These are phyloP conservation scores for Drosophila mojavensis DNA, from an alignment of 1,140 invertebrate species.

Conservation along the genomic window DNA sequence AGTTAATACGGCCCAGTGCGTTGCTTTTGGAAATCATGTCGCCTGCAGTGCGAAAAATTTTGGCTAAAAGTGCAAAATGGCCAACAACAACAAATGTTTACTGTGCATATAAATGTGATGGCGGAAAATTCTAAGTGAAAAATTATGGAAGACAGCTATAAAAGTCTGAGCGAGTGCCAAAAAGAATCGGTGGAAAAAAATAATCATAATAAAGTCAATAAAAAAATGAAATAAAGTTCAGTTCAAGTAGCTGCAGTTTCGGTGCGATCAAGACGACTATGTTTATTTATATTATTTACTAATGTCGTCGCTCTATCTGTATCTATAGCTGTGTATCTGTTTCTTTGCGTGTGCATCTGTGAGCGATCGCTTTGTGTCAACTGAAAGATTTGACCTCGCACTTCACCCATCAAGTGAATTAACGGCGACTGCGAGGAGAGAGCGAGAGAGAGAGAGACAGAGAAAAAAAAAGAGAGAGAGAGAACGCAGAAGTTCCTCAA, in stretches of 20 bases:
- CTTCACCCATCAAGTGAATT: slow-evolving; percentile 82
- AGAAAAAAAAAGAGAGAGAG: too few relatives aligned
- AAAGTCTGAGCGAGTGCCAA: slow-evolving; percentile 44
- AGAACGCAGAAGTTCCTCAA: slow-evolving; percentile 27
- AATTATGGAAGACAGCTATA: slow-evolving; percentile 45
- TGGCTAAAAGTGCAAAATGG: slow-evolving; percentile 41
- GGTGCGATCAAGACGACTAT: slow-evolving; percentile 8
- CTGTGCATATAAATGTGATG: slow-evolving; percentile 7
- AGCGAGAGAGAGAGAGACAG: too few relatives aligned
- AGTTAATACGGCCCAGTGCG: slow-evolving; percentile 57
- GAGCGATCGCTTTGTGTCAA: slow-evolving; percentile 67
- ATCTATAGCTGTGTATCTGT: slow-evolving; percentile 17
- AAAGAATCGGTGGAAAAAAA: slow-evolving; percentile 1
- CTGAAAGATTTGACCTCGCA: slow-evolving; percentile 80
- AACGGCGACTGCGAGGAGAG: slow-evolving; percentile 23
- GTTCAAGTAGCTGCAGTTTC: slow-evolving; percentile 24
- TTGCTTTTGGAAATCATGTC: slow-evolving; percentile 78
- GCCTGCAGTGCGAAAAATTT: slow-evolving; percentile 68
- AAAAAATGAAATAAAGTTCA: slow-evolving; percentile 28
- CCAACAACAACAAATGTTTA: slow-evolving; percentile 17
- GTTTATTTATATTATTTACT: slow-evolving; percentile 52
- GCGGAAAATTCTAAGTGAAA: slow-evolving; percentile 22
- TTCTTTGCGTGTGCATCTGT: slow-evolving; percentile 32
- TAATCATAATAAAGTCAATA: slow-evolving; percentile 20
- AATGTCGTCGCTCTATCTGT: slow-evolving; percentile 23